A percentile compares a stretch with the other conserved stretches of the same genome.
Conservation (phyloP, 2,888 invertebrate genomes). For the Athalia rosae region DNA sequence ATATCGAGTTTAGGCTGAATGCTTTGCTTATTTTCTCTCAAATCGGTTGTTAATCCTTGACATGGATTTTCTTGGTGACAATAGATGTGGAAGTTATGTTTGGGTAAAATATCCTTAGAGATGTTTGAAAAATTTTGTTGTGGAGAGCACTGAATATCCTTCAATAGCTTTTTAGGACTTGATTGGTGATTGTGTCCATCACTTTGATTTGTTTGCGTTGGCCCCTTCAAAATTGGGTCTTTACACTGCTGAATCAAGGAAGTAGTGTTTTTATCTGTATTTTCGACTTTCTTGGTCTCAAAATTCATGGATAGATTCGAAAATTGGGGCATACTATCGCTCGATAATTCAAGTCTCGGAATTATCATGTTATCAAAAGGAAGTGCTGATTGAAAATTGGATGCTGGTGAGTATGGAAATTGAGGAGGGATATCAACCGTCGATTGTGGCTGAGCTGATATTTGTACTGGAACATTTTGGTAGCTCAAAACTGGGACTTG, state of each 20-base stretch:
- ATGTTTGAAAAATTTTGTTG: neutral
- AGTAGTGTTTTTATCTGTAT: neutral
- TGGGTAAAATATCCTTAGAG: constrained; percentile 7
- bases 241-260: neutral
- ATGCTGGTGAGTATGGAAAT: constrained; percentile 30
- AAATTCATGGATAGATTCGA: neutral
- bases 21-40: neutral
- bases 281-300: neutral
- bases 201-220: neutral
- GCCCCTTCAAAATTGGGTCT: too few species aligned
- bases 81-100: constrained; percentile 27
- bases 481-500: constrained; percentile 60
- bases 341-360: constrained; percentile 13
- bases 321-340: neutral
- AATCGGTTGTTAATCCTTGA: neutral
- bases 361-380: constrained; percentile 35
- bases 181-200: neutral
- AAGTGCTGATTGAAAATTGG: constrained; percentile 43
- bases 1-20: too few species aligned
- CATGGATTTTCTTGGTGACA: constrained; percentile 20
- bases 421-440: constrained; percentile 50
- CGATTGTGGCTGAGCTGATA: constrained; percentile 49
- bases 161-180: constrained; percentile 27
- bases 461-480: constrained; percentile 57
- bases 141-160: constrained; percentile 22